Evolutionary conservation across 1,140 invertebrate genomes (phyloP).

Genomic region (Araneus ventricosus): DNA sequence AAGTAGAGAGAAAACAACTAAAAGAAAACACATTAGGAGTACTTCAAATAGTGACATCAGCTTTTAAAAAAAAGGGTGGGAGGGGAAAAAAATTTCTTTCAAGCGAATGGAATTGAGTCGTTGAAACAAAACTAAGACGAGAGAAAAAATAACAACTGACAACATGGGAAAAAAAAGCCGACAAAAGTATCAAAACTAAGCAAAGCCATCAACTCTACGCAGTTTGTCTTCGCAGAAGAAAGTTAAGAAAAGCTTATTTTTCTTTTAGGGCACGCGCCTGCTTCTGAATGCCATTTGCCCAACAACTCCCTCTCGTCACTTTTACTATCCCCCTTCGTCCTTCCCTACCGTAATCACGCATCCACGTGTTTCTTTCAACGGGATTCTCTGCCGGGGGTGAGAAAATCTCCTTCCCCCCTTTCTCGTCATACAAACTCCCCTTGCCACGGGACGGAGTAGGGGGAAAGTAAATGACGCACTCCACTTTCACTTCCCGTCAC

Average conservation of each 20-base stretch:
- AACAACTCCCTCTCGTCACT: background rate
- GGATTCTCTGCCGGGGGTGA: background rate
- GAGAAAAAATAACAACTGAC: background rate
- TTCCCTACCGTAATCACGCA: background rate
- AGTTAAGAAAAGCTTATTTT: background rate
- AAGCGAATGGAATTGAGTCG: too few species aligned
- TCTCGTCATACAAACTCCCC: background rate
- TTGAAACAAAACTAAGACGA: too few species aligned
- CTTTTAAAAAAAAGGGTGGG: too few species aligned
- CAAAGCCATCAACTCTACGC: background rate
- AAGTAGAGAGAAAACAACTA: too few species aligned
- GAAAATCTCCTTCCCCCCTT: background rate
- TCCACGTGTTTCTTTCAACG: background rate
- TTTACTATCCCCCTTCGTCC: background rate
- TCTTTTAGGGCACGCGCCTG: background rate
- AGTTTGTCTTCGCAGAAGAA: background rate
- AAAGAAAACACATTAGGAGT: too few species aligned
- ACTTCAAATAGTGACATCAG: too few species aligned
- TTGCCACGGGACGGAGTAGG: background rate
- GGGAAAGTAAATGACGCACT: background rate
- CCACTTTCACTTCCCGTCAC: constrained; percentile 2
- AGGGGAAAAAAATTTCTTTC: too few species aligned
- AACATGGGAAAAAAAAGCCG: background rate
- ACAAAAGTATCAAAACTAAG: background rate
- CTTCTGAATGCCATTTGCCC: background rate